phyloP scores from a whole-genome alignment of 2,888 invertebrate species.

The Apocheima hispidaria region DNA sequence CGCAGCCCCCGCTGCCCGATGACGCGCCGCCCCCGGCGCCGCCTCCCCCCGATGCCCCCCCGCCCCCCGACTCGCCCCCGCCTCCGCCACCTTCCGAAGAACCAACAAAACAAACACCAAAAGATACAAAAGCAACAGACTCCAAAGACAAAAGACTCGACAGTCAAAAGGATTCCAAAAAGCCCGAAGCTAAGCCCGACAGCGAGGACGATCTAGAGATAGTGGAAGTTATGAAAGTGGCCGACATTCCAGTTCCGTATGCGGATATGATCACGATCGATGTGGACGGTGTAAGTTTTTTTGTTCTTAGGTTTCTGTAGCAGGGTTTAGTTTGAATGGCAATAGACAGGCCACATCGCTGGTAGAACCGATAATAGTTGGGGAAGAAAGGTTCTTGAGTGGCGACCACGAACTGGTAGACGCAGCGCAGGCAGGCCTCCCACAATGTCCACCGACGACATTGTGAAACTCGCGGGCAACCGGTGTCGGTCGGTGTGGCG shows the following conservation, averaged over 20 bases:
- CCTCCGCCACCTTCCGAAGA: constrained; percentile 20
- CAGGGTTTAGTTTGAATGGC: no score
- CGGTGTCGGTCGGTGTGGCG: no score
- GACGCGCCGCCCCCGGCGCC: constrained; percentile 71
- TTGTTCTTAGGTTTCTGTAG: no score
- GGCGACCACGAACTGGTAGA: no score
- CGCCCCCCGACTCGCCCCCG: constrained; percentile 31
- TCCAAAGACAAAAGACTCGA: constrained; percentile 7
- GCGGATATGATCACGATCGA: constrained; percentile 62
- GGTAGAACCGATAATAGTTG: no score
- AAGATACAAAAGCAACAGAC: background rate
- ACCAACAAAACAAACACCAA: background rate
- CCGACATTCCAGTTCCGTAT: constrained; percentile 67
- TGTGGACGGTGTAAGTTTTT: constrained; percentile 61
- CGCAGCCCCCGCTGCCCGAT: constrained; percentile 78
- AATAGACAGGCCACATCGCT: no score
- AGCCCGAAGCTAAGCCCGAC: constrained; percentile 1
- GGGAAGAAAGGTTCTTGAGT: no score
- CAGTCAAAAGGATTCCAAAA: background rate
- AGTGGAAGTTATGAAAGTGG: constrained; percentile 59
- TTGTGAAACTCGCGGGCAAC: no score
- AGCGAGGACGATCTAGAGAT: constrained; percentile 59
- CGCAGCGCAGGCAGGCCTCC: no score
- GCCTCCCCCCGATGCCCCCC: constrained; percentile 50
- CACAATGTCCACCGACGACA: no score